Percentiles rank a stretch among this genome's conserved stretches.
These are phyloP conservation scores for Eretmochelys imbricata DNA, from an alignment of 2,113 vertebrate species.

Conservation along the genomic window DNA sequence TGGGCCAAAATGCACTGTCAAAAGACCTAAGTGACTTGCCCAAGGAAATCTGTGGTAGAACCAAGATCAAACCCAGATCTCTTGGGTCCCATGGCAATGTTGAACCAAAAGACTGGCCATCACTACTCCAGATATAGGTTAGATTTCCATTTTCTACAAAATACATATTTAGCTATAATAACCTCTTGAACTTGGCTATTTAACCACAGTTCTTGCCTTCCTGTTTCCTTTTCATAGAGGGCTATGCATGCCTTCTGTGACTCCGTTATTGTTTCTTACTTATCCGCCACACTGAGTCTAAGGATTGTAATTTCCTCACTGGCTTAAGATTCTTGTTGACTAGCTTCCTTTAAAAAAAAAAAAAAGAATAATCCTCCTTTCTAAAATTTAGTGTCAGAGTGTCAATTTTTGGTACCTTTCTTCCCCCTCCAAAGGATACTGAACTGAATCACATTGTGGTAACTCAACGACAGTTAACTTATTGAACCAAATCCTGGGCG, in stretches of 20 bases:
- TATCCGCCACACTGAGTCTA: slow-evolving; percentile 35
- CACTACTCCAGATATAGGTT: not conserved
- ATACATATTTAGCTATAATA: not conserved
- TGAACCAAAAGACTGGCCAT: accelerated
- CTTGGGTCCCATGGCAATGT: not conserved
- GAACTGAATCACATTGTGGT: not conserved
- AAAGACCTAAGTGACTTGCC: accelerated
- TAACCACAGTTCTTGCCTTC: slow-evolving; percentile 45
- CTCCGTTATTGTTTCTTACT: slow-evolving; percentile 16
- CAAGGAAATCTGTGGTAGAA: not conserved
- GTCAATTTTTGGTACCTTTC: accelerated
- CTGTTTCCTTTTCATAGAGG: slow-evolving; percentile 35
- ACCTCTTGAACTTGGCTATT: slow-evolving; percentile 39
- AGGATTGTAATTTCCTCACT: slow-evolving; percentile 48
- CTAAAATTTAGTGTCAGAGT: accelerated
- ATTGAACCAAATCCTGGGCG: not conserved
- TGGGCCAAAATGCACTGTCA: accelerated
- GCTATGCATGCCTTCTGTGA: not conserved
- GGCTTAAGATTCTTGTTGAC: slow-evolving; percentile 4
- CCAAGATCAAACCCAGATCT: not conserved
- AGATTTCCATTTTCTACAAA: not conserved
- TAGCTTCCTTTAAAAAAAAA: not conserved
- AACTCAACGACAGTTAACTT: not conserved
- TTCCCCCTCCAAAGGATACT: not conserved
- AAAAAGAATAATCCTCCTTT: not conserved